A percentile compares a stretch with the other conserved stretches of the same genome.
Conservation (phyloP, 2,113 vertebrate genomes). For the Crotophaga sulcirostris region DNA sequence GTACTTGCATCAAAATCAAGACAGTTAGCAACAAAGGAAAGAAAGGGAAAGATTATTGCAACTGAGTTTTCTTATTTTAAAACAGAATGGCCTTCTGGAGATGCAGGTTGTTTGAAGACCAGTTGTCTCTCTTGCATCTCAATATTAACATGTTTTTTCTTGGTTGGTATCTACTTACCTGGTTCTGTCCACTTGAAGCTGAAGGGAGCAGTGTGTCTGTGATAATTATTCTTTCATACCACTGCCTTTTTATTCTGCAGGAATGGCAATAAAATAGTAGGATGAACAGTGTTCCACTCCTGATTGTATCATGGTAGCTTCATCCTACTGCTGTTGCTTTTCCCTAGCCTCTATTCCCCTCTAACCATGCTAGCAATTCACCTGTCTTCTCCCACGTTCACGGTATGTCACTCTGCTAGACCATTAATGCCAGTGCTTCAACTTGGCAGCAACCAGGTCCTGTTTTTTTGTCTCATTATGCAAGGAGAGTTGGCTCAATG, state of each 20-base stretch:
- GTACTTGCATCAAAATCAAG: neutral
- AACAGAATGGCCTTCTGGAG: neutral
- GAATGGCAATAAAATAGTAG: neutral
- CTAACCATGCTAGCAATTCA: neutral
- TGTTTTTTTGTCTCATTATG: neutral
- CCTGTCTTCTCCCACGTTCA: neutral
- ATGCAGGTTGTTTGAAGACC: slow-evolving; percentile 5
- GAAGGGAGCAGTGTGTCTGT: slow-evolving; percentile 3
- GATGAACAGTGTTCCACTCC: neutral
- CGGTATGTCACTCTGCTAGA: neutral
- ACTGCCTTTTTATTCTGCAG: neutral
- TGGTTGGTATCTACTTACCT: neutral
- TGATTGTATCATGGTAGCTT: neutral
- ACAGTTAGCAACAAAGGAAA: neutral
- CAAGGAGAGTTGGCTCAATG: neutral
- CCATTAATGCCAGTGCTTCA: neutral
- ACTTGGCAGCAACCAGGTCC: neutral
- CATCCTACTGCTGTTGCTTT: neutral
- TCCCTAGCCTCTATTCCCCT: neutral
- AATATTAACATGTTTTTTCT: slow-evolving; percentile 23
- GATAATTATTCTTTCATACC: slow-evolving; percentile 5
- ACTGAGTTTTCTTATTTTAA: neutral
- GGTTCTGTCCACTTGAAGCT: slow-evolving; percentile 26
- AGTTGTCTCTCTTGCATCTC: neutral
- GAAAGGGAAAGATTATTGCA: neutral